A percentile compares a stretch with the other conserved stretches of the same genome.
Conservation (phyloP, 2,113 vertebrate genomes). For the Elgaria multicarinata region DNA sequence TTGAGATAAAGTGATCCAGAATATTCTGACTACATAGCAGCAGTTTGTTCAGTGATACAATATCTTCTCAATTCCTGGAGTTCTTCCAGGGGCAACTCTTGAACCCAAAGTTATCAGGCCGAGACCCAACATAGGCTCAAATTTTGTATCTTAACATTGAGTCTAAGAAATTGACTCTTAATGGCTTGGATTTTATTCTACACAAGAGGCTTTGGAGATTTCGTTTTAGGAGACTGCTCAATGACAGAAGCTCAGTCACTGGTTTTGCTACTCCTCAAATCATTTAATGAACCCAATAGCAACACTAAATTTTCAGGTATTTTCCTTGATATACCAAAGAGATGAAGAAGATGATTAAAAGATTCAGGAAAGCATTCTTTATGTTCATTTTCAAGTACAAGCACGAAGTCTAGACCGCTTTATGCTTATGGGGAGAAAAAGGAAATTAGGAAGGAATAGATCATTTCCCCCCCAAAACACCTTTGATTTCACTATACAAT, state of each 20-base stretch:
- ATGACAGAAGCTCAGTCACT: background rate
- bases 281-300: background rate
- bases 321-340: background rate
- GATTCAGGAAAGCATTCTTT: background rate
- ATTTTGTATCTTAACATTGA: background rate
- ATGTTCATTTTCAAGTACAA: background rate
- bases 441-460: background rate
- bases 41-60: background rate
- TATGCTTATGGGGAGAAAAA: background rate
- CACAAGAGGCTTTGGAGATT: background rate
- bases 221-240: background rate
- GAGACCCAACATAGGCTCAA: background rate
- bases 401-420: background rate
- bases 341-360: background rate
- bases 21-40: background rate
- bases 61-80: background rate
- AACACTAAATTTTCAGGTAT: fast-evolving
- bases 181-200: slow-evolving; percentile 1
- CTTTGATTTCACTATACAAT: background rate
- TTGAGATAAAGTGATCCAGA: background rate
- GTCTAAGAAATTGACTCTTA: background rate
- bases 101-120: background rate
- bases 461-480: background rate
- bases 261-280: background rate
- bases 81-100: background rate